Evolutionary conservation across 2,113 vertebrate genomes (phyloP).

Genomic region (Hemicordylus capensis): DNA sequence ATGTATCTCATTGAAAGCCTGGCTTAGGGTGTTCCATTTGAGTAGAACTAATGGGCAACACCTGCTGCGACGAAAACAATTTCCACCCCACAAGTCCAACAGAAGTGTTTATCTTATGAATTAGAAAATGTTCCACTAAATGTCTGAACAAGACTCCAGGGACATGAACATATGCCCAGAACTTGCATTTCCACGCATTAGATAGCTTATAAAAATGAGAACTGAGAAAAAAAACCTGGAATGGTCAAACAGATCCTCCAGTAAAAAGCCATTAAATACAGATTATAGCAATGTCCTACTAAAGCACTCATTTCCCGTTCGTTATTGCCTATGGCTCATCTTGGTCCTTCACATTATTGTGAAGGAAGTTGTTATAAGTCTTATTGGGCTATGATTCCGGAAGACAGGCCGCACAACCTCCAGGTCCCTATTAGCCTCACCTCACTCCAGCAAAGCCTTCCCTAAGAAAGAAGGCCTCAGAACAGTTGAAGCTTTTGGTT

Average conservation of each 20-base stretch:
- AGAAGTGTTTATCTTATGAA: conserved; percentile 73
- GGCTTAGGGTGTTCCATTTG: conserved; percentile 60
- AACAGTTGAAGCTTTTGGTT: conserved; percentile 35
- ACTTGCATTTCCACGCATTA: conserved; percentile 60
- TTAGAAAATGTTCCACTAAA: conserved; percentile 76
- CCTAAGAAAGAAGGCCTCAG: conserved; percentile 54
- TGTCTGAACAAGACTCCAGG: conserved; percentile 71
- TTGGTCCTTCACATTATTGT: conserved; percentile 33
- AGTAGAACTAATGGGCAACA: conserved; percentile 70
- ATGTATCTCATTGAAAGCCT: conserved; percentile 67
- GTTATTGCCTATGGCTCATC: conserved; percentile 42
- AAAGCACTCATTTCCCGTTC: conserved; percentile 34
- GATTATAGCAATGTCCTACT: conserved; percentile 53
- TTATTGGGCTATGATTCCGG: conserved; percentile 14
- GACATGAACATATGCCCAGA: conserved; percentile 64
- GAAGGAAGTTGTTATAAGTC: conserved; percentile 39
- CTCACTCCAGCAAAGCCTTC: conserved; percentile 36
- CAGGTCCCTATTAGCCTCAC: conserved; percentile 44
- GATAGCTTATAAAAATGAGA: conserved; percentile 71
- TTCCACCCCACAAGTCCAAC: conserved; percentile 57
- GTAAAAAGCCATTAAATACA: conserved; percentile 62
- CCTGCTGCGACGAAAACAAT: conserved; percentile 68
- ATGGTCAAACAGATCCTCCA: conserved; percentile 59
- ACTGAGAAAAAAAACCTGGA: conserved; percentile 64
- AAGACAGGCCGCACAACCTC: neutral